Evolutionary conservation across 2,113 vertebrate species (phyloP).

Genomic region (Daboia siamensis): DNA sequence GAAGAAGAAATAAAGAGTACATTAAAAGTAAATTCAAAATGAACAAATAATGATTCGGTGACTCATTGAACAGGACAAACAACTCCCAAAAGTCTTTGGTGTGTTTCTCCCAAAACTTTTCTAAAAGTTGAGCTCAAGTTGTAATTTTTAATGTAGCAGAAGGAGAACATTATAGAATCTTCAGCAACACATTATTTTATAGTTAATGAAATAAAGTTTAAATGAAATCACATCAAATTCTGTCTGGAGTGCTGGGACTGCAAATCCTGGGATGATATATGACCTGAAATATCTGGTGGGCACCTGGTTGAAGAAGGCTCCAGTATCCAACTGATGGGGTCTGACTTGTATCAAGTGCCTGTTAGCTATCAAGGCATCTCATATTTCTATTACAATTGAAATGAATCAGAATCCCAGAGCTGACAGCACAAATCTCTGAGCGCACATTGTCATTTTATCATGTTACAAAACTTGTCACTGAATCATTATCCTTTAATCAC

Average conservation of each 20-base stretch:
- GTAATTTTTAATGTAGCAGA: background rate
- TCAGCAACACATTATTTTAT: background rate
- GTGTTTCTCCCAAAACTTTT: background rate
- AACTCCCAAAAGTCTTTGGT: background rate
- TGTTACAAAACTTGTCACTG: slow-evolving; percentile 35
- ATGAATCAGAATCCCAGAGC: slow-evolving; percentile 5
- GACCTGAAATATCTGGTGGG: background rate
- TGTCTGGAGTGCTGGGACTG: background rate
- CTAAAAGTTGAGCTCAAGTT: background rate
- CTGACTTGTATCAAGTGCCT: background rate
- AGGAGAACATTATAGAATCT: background rate
- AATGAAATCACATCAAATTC: background rate
- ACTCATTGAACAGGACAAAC: background rate
- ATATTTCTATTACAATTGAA: slow-evolving; percentile 18
- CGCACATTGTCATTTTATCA: slow-evolving; percentile 21
- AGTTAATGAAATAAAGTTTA: background rate
- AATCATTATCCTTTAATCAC: slow-evolving; percentile 33
- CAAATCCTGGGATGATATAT: background rate
- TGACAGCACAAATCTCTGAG: slow-evolving; percentile 23
- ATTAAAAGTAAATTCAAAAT: background rate
- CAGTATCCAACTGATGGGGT: background rate
- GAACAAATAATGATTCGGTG: background rate
- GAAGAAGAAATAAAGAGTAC: background rate
- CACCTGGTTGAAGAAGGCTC: background rate
- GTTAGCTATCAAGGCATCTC: background rate